A percentile compares a stretch with the other conserved stretches of the same genome.
Conservation (phyloP, 92 coral and sea anemone genomes). For the Ricordea florida region DNA sequence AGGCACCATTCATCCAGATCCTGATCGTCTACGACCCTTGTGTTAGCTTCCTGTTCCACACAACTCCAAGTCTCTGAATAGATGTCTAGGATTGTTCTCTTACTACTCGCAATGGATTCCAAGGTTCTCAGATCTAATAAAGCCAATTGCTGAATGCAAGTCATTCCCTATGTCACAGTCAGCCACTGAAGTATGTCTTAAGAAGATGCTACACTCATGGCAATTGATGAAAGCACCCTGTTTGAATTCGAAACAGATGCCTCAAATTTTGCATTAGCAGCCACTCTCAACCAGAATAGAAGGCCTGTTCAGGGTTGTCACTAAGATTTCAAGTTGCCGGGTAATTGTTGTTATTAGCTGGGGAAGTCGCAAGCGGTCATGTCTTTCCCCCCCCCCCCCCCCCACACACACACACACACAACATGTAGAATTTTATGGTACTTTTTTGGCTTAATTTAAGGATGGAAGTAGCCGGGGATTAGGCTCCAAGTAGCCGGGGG, state of each 20-base stretch:
- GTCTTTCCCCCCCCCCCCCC: no score
- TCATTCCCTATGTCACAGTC: conserved; percentile 30
- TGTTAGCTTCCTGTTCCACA: conserved; percentile 66
- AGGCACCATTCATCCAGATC: conserved; percentile 56
- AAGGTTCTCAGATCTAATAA: conserved; percentile 19
- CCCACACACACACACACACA: no score
- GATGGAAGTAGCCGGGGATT: no score
- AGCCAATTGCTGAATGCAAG: conserved; percentile 14
- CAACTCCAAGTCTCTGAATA: conserved; percentile 59
- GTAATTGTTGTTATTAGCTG: no score
- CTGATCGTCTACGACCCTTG: conserved; percentile 25
- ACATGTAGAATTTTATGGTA: no score
- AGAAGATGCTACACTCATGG: conserved; percentile 38
- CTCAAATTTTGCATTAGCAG: conserved; percentile 40
- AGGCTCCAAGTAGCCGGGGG: no score
- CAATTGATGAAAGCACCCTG: conserved; percentile 48
- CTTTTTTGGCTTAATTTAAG: no score
- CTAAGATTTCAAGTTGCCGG: no score
- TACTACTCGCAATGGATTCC: conserved; percentile 65
- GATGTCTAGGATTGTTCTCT: conserved; percentile 59
- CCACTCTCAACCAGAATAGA: conserved; percentile 39
- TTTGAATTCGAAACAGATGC: conserved; percentile 32
- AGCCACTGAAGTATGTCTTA: conserved; percentile 43
- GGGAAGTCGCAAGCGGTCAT: no score
- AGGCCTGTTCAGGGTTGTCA: no score